Evolutionary conservation across 2,113 vertebrate genomes (phyloP), one percentile per base, ranked within the genome.

Genomic region (Jacana jacana): DNA sequence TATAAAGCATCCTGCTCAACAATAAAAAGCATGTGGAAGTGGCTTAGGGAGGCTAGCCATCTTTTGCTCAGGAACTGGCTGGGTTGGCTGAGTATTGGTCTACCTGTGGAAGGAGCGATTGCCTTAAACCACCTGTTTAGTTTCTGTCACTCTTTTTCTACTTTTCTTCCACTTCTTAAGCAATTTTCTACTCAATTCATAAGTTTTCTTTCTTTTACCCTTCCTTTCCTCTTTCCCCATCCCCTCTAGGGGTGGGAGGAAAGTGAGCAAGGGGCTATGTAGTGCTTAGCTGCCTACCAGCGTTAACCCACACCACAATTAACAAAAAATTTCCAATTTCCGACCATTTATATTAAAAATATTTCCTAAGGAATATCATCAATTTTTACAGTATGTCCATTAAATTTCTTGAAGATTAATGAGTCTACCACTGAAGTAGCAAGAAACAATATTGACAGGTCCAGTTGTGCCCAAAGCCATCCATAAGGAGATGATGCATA

Each of bases 171-270:
- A 25, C 13, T 70, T 65, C 39, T 68, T 60, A 54, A 37, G 66
- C 13, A 28, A 25, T 46, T 85, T 79, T 71, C 54, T 44, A 31
- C 8, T 68, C 17, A 54, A 68, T 2, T 4, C 2, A 0, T 14
- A 49, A 14, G 5, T 33, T 23, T 35, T 69, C 13, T 61, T 46
- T n/a, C 18, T 78, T 70, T 61, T 20, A 66, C 15, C 78, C 25
- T 61, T 88, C 25, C 4, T 31, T 37, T 61, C 16, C 48, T 85
- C 24, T 57, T 44, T 5, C 14, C 8, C 4, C 31, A 58, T 22
- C 12, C 15, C 15, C 22, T 68, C 48, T 54, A 13, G 4, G 8
- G 3, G 2, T 2, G 3, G 9, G 1, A 7, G 6, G 8, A 52
- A 76, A 58, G 31, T 4, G 2, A 79, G 17, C 52, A 79, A 91